phyloP scores from a whole-genome alignment of 53 echinoderm and acorn worm genomes.

The Holothuria leucospilota region DNA sequence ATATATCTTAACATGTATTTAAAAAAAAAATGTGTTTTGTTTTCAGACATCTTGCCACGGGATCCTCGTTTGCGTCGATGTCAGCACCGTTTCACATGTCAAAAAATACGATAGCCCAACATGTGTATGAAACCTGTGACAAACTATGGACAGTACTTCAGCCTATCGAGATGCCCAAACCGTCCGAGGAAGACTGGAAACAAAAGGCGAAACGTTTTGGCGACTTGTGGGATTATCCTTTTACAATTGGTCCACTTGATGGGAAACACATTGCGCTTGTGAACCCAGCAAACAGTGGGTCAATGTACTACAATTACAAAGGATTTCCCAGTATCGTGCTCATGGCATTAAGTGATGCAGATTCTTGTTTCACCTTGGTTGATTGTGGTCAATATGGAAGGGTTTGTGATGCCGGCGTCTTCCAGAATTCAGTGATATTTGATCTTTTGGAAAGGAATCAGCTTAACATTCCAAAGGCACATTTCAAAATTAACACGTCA shows the following conservation, averaged over 20 bases:
- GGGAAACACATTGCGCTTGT: constrained; percentile 47
- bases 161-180: too few relatives aligned
- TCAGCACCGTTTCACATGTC: too few relatives aligned
- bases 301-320: constrained; percentile 61
- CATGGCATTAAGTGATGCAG: constrained; percentile 63
- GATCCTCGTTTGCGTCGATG: too few relatives aligned
- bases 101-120: too few relatives aligned
- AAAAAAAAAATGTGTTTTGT: too few relatives aligned
- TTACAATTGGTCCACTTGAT: constrained; percentile 36
- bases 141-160: too few relatives aligned
- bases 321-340: constrained; percentile 54
- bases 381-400: constrained; percentile 58
- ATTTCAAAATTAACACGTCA: constrained; percentile 43
- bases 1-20: too few relatives aligned
- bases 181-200: constrained; percentile 18
- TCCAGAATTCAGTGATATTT: constrained; percentile 46
- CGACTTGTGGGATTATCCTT: constrained; percentile 43
- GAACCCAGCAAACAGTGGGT: constrained; percentile 49
- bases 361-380: constrained; percentile 50
- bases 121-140: too few relatives aligned
- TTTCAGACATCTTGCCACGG: too few relatives aligned
- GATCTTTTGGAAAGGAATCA: constrained; percentile 43
- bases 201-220: constrained; percentile 34
- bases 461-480: constrained; percentile 5
- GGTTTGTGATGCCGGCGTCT: constrained; percentile 58